Evolutionary conservation across 2,113 vertebrate species (phyloP), one percentile per base, ranked within the genome.

Genomic region (Phocoena phocoena): DNA sequence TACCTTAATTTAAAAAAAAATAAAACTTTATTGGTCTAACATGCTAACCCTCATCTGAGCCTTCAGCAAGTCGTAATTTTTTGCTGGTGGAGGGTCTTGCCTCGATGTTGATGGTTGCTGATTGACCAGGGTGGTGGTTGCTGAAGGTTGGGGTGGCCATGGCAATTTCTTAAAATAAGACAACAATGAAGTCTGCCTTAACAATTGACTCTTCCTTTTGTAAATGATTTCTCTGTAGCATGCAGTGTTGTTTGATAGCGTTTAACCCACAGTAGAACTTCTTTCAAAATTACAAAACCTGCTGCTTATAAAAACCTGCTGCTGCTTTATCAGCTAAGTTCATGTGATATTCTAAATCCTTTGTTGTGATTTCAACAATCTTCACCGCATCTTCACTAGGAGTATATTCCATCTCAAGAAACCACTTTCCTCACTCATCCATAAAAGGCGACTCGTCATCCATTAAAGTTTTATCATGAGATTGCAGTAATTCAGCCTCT

Each of bases 81-180:
- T 26, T 63, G 62, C 26, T 63, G 62, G 62, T 31, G 26, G 62
- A 63, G 26, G 10, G 26, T 63, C 62, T 63, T 63, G 26, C 10
- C 44, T 50, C 5, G 0, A 50, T 50, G 5, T 21, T 77, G 26
- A 5, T 50, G 28, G 18, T 6, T 50, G 74, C 28, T 50, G 44
- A 50, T 33, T 77, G 74, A 33, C 50, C 44, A 77, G 17, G 17
- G 17, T 77, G 44, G 31, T 77, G 28, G 28, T 20, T 50, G 17
- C 3, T 77, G 47, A 77, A 50, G 17, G 11, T 18, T 50, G 74
- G 44, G 12, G 9, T 50, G 28, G 9, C 31, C 33, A 44, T 33
- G 28, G 47, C 28, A 33, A 50, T 77, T 50, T 77, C 28, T 77
- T 77, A 31, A 77, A 33, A 50, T 33, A 50, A 77, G 44, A 50